A percentile compares a stretch with the other conserved stretches of the same genome.
These are phyloP conservation scores for Gorsachius goisagi DNA, from an alignment of 2,113 vertebrate species.

Conservation along the genomic window DNA sequence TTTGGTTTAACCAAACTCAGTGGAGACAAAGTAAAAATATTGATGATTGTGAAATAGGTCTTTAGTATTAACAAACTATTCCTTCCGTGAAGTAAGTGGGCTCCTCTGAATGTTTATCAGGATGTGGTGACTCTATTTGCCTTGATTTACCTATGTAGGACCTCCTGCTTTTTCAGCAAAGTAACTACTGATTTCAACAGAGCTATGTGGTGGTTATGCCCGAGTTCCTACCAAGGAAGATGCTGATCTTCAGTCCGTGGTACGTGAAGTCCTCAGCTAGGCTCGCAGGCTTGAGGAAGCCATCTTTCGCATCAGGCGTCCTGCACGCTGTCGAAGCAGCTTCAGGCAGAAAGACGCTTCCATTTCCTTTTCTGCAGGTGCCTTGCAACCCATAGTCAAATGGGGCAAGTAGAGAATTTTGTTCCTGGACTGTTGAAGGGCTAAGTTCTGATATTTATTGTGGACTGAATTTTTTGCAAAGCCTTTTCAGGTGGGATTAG, in stretches of 20 bases:
- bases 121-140: neutral
- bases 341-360: neutral
- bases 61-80: neutral
- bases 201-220: neutral
- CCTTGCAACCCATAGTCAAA: neutral
- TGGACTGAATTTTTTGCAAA: neutral
- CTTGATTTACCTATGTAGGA: neutral
- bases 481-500: neutral
- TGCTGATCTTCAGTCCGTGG: neutral
- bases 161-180: neutral
- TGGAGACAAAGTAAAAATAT: neutral
- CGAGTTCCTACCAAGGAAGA: neutral
- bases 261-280: accelerated
- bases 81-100: neutral
- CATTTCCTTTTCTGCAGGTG: neutral
- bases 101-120: neutral
- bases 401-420: neutral
- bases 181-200: neutral
- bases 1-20: neutral
- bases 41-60: neutral
- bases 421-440: neutral
- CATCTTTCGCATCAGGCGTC: accelerated
- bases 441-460: neutral
- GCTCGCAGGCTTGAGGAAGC: neutral
- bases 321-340: accelerated